phyloP scores from a whole-genome alignment of 2,797 vertebrate species.

The Sebastes diaconus region DNA sequence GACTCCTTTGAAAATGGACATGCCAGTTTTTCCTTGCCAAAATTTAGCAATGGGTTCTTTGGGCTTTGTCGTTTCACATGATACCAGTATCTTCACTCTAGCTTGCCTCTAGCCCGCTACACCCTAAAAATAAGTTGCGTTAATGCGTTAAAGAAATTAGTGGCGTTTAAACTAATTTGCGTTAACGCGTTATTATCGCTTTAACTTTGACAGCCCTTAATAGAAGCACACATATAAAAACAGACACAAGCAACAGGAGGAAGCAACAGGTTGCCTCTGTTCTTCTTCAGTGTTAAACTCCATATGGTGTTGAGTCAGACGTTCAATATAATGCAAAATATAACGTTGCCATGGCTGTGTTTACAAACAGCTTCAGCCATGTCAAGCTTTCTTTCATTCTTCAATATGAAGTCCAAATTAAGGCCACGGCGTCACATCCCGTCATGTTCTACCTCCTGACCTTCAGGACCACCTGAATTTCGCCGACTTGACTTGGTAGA shows the following conservation, averaged over 20 bases:
- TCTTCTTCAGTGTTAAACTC: background rate
- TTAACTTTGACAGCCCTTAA: too few species aligned
- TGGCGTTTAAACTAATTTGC: too few species aligned
- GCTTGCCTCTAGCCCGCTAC: too few species aligned
- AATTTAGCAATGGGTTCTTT: too few species aligned
- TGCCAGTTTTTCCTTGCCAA: accelerated
- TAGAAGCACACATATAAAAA: too few species aligned
- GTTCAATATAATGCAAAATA: background rate
- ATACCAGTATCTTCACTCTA: too few species aligned
- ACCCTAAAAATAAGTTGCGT: too few species aligned
- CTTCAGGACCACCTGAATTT: conserved; percentile 36
- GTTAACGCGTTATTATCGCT: too few species aligned
- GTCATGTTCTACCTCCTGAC: background rate
- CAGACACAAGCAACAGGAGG: too few species aligned
- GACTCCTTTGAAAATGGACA: accelerated
- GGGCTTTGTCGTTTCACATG: accelerated
- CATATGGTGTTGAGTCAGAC: conserved; percentile 31
- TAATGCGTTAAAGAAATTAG: too few species aligned
- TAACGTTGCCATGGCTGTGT: background rate
- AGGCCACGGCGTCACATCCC: background rate
- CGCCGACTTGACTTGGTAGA: conserved; percentile 10
- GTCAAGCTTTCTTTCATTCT: background rate
- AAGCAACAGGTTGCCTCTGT: background rate
- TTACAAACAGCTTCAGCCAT: background rate
- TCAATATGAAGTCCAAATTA: background rate